Percentiles rank a stretch among this genome's conserved stretches.
Conservation (phyloP, 2,113 vertebrate species). For the Mustela lutreola region DNA sequence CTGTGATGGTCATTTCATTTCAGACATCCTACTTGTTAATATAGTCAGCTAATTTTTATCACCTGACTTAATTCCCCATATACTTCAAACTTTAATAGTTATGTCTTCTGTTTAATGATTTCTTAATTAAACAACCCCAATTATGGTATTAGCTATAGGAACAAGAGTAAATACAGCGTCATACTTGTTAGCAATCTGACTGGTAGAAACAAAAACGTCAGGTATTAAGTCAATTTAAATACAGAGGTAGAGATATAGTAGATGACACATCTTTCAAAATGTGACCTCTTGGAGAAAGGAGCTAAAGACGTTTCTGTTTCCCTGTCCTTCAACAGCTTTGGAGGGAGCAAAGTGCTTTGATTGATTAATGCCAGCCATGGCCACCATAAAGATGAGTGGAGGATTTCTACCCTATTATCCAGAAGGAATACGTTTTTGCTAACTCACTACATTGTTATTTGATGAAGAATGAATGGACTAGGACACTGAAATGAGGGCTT, state of each 20-base stretch:
- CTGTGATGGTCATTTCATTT: background rate
- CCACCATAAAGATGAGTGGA: background rate
- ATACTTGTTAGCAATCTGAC: background rate
- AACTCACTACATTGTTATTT: background rate
- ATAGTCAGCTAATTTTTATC: constrained; percentile 20
- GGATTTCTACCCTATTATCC: background rate
- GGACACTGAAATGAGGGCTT: background rate
- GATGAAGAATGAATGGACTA: background rate
- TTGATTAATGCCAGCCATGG: constrained; percentile 40
- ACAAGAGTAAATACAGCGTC: background rate
- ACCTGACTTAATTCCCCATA: background rate
- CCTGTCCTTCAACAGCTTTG: background rate
- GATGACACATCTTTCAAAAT: background rate
- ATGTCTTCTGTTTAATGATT: background rate
- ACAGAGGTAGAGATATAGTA: background rate
- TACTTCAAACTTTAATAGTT: background rate
- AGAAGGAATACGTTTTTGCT: background rate
- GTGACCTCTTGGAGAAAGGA: background rate
- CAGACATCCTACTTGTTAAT: background rate
- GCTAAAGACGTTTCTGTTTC: background rate
- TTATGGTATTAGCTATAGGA: background rate
- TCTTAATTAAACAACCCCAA: constrained; percentile 13
- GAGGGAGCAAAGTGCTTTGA: background rate
- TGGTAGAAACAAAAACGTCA: background rate
- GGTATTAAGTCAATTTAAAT: background rate